phyloP scores from a whole-genome alignment of 2,888 invertebrate species.

The Melanchra persicariae region DNA sequence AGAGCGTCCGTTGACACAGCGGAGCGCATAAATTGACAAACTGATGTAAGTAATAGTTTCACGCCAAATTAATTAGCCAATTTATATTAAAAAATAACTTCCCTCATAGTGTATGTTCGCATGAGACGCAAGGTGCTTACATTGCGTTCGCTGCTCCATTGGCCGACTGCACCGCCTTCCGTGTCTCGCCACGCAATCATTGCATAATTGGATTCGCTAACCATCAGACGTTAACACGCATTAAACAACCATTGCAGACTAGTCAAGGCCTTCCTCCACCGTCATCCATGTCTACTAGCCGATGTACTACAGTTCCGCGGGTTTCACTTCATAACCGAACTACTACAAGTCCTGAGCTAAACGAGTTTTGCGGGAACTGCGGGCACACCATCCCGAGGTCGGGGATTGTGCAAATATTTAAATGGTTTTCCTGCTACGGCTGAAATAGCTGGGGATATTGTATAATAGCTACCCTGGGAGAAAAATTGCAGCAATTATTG shows the following conservation, averaged over 20 bases:
- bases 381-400: constrained; percentile 81
- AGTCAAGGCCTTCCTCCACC: constrained; percentile 29
- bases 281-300: constrained; percentile 26
- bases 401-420: constrained; percentile 86
- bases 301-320: constrained; percentile 64
- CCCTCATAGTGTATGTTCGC: constrained; percentile 68
- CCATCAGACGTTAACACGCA: constrained; percentile 63
- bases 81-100: constrained; percentile 64
- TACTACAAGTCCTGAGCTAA: constrained; percentile 74
- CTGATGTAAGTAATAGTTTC: constrained; percentile 38
- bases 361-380: constrained; percentile 84
- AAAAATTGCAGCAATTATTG: constrained; percentile 28
- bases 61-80: constrained; percentile 58
- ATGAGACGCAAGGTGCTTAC: constrained; percentile 74
- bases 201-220: constrained; percentile 76
- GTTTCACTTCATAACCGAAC: constrained; percentile 54
- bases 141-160: constrained; percentile 85
- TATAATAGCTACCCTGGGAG: constrained; percentile 58
- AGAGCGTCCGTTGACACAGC: constrained; percentile 9
- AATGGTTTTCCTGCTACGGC: constrained; percentile 81
- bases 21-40: constrained; percentile 20
- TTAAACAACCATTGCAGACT: constrained; percentile 68
- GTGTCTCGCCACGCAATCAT: constrained; percentile 85
- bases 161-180: constrained; percentile 88
- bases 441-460: constrained; percentile 67